These are phyloP conservation scores for Numenius arquata DNA, from an alignment of 2,113 vertebrate genomes.

Conservation along the genomic window DNA sequence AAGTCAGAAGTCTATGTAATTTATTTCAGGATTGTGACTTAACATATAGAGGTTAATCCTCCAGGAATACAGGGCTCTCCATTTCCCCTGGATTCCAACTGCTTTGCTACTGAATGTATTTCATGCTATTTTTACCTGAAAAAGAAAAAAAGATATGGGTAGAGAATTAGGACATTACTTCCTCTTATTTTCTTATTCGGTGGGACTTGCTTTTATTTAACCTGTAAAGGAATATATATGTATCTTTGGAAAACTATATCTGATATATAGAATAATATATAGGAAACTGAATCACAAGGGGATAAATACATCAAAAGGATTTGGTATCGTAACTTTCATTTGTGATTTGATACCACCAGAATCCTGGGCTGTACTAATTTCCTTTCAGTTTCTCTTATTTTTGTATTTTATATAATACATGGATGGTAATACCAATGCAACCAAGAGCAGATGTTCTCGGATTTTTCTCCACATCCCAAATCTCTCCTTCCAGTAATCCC, in stretches of 20 bases:
- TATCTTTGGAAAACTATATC: constrained; percentile 63
- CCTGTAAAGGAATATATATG: constrained; percentile 58
- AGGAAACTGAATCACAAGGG: constrained; percentile 45
- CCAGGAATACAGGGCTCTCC: constrained; percentile 42
- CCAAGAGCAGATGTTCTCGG: constrained; percentile 1
- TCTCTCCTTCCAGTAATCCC: not conserved
- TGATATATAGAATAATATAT: constrained; percentile 65
- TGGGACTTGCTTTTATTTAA: constrained; percentile 67
- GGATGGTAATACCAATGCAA: constrained; percentile 33
- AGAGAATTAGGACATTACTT: constrained; percentile 46
- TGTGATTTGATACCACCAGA: constrained; percentile 40
- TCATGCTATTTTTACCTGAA: constrained; percentile 49
- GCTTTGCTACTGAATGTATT: constrained; percentile 49
- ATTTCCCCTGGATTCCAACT: not conserved
- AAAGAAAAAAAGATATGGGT: not conserved
- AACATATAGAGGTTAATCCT: not conserved
- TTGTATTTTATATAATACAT: constrained; percentile 66
- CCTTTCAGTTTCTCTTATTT: constrained; percentile 68
- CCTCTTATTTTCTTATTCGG: constrained; percentile 59
- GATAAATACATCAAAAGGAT: constrained; percentile 58
- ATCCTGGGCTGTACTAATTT: constrained; percentile 67
- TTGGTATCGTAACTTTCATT: constrained; percentile 43
- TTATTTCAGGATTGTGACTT: not conserved
- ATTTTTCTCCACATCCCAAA: not conserved
- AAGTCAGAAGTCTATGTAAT: not conserved